Evolutionary conservation across 2,113 vertebrate species (phyloP).

Genomic region (Aplodontia rufa): DNA sequence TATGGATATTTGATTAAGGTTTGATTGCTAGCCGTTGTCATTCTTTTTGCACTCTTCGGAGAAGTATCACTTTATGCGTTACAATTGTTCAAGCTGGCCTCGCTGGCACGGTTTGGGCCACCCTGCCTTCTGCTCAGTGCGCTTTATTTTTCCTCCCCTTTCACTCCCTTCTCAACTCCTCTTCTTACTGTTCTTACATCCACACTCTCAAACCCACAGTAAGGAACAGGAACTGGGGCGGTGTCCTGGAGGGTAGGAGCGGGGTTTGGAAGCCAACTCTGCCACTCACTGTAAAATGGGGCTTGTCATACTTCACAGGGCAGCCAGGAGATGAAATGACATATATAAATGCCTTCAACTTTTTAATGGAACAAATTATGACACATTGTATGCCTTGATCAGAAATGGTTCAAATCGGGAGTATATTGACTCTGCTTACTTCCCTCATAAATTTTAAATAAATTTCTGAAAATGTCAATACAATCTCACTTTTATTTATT

Average conservation of each 20-base stretch:
- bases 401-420: background rate
- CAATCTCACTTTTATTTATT: too few species aligned
- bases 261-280: background rate
- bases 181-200: background rate
- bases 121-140: background rate
- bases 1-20: background rate
- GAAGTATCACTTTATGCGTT: background rate
- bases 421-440: background rate
- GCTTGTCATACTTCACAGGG: fast-evolving
- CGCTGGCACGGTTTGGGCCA: fast-evolving
- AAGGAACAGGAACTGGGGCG: background rate
- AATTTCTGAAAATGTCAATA: background rate
- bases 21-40: background rate
- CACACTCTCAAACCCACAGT: background rate
- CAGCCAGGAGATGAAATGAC: background rate
- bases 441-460: background rate
- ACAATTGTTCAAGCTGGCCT: background rate
- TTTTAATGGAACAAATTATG: background rate
- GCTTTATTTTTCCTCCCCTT: background rate
- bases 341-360: fast-evolving
- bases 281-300: background rate
- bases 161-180: background rate
- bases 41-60: background rate
- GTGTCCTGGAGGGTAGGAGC: fast-evolving
- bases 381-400: background rate